phyloP scores from a whole-genome alignment of 2,797 vertebrate genomes.

The Eulemur albifrons region DNA sequence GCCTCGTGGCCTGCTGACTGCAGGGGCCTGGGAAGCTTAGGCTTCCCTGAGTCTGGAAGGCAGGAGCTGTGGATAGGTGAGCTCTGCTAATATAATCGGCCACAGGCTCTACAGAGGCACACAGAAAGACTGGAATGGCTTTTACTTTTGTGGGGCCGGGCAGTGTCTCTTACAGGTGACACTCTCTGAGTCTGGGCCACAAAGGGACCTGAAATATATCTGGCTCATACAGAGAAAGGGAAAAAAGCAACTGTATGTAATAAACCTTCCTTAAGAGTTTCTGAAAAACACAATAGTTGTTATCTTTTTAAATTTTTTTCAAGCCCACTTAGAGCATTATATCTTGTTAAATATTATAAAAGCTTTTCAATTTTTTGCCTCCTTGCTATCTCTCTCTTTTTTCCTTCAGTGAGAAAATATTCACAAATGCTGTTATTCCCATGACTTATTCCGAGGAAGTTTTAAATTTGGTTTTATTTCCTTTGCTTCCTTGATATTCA shows the following conservation, averaged over 20 bases:
- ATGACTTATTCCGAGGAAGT: slow-evolving; percentile 69
- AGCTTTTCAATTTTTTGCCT: slow-evolving; percentile 18
- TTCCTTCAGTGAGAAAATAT: slow-evolving; percentile 64
- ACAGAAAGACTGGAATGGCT: not conserved
- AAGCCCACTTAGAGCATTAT: not conserved
- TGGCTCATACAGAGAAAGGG: slow-evolving; percentile 20
- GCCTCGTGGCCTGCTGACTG: not conserved
- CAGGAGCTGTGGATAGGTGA: not conserved
- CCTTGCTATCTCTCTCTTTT: not conserved
- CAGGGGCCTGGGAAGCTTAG: not conserved
- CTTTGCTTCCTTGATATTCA: slow-evolving; percentile 73
- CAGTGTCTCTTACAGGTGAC: not conserved
- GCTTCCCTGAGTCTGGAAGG: not conserved
- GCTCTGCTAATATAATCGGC: not conserved
- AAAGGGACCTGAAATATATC: not conserved
- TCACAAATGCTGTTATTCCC: slow-evolving; percentile 60
- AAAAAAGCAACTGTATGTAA: not conserved
- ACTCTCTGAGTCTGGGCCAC: not conserved
- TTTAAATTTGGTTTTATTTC: slow-evolving; percentile 78
- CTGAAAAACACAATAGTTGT: slow-evolving; percentile 1
- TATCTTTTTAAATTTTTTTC: not conserved
- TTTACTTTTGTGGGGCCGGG: not conserved
- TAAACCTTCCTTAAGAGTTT: slow-evolving; percentile 19
- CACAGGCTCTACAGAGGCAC: not conserved
- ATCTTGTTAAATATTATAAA: slow-evolving; percentile 29